These are phyloP conservation scores for Loripinus fragilis DNA, from an alignment of 2,888 invertebrate species.

Conservation along the genomic window DNA sequence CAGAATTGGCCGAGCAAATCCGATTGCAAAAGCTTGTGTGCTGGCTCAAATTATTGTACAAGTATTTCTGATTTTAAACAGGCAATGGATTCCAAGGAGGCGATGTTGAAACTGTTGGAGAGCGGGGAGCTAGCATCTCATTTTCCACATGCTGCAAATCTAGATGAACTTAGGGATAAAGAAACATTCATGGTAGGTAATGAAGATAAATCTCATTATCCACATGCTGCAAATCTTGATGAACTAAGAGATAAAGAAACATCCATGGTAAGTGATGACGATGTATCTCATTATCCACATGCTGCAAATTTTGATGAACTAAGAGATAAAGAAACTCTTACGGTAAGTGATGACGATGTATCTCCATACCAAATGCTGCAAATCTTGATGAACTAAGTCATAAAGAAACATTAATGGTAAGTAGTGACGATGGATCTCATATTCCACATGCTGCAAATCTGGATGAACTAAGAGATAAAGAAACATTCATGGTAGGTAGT, in stretches of 20 bases:
- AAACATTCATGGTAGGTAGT: constrained; percentile 74
- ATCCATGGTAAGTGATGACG: constrained; percentile 75
- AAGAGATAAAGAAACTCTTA: constrained; percentile 67
- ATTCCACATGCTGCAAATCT: constrained; percentile 61
- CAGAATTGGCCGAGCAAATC: too few species aligned
- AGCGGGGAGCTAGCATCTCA: constrained; percentile 65
- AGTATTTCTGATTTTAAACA: too few species aligned
- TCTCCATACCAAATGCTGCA: too few species aligned
- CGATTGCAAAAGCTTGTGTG: too few species aligned
- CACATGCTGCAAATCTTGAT: constrained; percentile 58
- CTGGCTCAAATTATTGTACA: too few species aligned
- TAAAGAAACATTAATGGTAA: too few species aligned
- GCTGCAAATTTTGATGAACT: constrained; percentile 55
- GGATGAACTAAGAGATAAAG: constrained; percentile 54
- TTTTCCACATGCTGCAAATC: constrained; percentile 60
- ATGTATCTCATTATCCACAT: too few species aligned
- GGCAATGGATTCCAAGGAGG: constrained; percentile 58
- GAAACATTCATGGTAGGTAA: constrained; percentile 69
- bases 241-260: constrained; percentile 61
- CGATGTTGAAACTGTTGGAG: constrained; percentile 58
- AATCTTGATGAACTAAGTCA: too few species aligned
- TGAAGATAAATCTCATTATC: constrained; percentile 53
- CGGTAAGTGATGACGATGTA: too few species aligned
- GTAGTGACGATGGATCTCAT: constrained; percentile 62
- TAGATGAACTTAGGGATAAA: constrained; percentile 54